Evolutionary conservation across 2,113 vertebrate species (phyloP).

Genomic region (Ahaetulla prasina): DNA sequence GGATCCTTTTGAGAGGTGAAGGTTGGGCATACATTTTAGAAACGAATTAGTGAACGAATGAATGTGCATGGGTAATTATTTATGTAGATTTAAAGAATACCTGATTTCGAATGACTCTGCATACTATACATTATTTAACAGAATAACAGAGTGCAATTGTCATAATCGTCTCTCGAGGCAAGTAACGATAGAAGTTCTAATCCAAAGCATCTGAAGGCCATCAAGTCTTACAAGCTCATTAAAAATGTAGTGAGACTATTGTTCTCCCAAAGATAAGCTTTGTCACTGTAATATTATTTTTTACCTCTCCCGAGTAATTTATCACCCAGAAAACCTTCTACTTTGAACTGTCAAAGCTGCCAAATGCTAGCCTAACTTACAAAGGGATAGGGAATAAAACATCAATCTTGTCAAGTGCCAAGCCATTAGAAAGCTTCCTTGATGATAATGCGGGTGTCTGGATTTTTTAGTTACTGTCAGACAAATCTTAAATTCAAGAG

Average conservation of each 20-base stretch:
- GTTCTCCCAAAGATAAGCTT: not conserved
- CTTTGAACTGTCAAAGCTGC: conserved; percentile 19
- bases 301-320: not conserved
- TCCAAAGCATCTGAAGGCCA: not conserved
- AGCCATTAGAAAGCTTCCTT: not conserved
- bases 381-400: not conserved
- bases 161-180: not conserved
- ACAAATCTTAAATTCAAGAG: not conserved
- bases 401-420: not conserved
- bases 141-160: not conserved
- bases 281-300: not conserved
- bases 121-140: not conserved
- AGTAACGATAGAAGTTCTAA: not conserved
- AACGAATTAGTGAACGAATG: not conserved
- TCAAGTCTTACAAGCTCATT: not conserved
- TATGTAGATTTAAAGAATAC: not conserved
- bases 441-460: not conserved
- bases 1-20: not conserved
- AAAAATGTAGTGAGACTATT: conserved; percentile 9
- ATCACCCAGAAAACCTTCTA: not conserved
- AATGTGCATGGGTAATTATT: not conserved
- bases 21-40: not conserved
- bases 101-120: not conserved
- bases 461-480: conserved; percentile 20
- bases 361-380: not conserved